Evolutionary conservation across 2,888 invertebrate species (phyloP).

Genomic region (Tubulanus polymorphus): DNA sequence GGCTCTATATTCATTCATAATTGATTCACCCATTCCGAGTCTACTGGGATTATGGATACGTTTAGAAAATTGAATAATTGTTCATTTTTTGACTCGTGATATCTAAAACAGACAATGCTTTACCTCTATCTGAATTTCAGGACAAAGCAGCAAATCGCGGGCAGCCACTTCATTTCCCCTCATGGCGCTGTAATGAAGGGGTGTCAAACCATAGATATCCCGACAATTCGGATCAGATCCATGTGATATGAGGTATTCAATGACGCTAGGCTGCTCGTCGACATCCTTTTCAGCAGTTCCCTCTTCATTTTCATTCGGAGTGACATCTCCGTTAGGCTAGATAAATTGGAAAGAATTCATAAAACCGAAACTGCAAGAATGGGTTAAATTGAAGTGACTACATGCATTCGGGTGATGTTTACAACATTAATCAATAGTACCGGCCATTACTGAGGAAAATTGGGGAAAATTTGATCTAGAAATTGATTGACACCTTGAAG

Average conservation of each 20-base stretch:
- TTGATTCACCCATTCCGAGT: too few species aligned
- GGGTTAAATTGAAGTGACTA: too few species aligned
- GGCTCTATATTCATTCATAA: too few species aligned
- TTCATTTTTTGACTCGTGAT: neutral
- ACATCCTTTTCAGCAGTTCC: neutral
- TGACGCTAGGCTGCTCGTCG: conserved; percentile 25
- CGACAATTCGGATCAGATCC: conserved; percentile 64
- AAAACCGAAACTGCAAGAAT: too few species aligned
- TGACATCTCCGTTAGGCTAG: neutral
- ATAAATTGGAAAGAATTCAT: neutral
- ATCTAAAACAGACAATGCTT: neutral
- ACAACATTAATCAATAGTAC: too few species aligned
- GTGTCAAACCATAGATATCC: conserved; percentile 63
- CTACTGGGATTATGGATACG: too few species aligned
- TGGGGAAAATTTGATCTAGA: too few species aligned
- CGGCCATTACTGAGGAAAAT: too few species aligned
- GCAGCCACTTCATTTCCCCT: conserved; percentile 70
- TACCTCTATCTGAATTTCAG: conserved; percentile 65
- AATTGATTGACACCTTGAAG: too few species aligned
- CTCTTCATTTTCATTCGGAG: neutral
- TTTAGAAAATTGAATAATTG: too few species aligned
- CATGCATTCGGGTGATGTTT: too few species aligned
- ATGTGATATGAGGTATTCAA: conserved; percentile 32
- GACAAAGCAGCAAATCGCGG: conserved; percentile 63
- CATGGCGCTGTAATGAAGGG: conserved; percentile 78